Conservation (phyloP, 2,113 vertebrate species). For the Grus americana region DNA sequence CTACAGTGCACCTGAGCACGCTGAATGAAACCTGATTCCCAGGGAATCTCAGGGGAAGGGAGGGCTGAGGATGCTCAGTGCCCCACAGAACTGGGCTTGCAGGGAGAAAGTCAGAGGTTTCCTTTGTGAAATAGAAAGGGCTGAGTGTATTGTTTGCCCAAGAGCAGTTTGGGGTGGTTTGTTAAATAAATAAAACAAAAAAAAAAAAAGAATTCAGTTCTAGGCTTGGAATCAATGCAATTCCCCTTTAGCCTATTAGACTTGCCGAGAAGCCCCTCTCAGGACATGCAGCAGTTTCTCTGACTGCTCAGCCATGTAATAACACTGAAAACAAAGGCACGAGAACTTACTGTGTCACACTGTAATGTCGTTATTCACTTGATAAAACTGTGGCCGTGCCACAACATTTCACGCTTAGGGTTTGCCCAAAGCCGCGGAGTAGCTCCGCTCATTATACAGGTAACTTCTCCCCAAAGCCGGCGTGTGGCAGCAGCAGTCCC, state of each 20-base stretch:
- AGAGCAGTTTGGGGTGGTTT: background rate
- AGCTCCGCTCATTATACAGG: background rate
- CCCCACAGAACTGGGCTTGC: background rate
- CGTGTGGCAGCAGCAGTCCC: background rate
- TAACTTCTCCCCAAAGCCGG: background rate
- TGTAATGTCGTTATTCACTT: background rate
- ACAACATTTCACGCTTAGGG: background rate
- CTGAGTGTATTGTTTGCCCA: background rate
- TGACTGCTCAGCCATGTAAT: constrained; percentile 46
- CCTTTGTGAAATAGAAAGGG: background rate
- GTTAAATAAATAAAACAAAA: background rate
- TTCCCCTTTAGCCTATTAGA: background rate
- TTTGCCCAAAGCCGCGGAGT: background rate
- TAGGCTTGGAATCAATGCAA: background rate
- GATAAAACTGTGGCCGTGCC: background rate
- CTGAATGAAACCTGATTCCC: constrained; percentile 8
- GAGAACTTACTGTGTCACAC: background rate
- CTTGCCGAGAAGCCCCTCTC: background rate
- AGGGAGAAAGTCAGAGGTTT: background rate
- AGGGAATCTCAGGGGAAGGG: background rate
- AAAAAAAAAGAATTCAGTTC: background rate
- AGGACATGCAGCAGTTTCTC: constrained; percentile 5
- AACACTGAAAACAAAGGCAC: constrained; percentile 24
- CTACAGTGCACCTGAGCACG: constrained; percentile 27
- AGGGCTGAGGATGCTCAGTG: background rate